Percentiles rank a stretch among this genome's conserved stretches.
Evolutionary conservation across 2,113 vertebrate genomes (phyloP).

Genomic region (Dicrurus megarhynchus): DNA sequence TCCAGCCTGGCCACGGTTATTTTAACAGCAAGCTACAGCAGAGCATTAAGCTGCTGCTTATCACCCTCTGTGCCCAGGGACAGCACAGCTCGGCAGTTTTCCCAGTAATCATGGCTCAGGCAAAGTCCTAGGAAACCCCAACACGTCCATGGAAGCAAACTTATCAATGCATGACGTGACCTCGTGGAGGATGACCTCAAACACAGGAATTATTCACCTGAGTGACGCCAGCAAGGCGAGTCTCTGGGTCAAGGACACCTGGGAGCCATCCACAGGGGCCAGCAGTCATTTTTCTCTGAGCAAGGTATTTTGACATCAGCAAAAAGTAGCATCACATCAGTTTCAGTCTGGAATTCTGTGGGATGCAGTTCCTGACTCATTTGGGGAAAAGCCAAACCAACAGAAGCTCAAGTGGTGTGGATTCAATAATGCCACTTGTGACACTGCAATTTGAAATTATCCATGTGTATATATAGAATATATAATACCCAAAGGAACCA

Average conservation of each 20-base stretch:
- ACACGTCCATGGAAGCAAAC: neutral
- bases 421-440: neutral
- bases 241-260: neutral
- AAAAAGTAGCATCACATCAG: fast-evolving
- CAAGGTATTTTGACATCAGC: neutral
- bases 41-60: neutral
- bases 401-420: neutral
- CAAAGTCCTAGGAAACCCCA: neutral
- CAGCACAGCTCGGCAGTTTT: neutral
- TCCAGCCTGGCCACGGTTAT: neutral
- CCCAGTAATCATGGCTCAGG: neutral
- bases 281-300: neutral
- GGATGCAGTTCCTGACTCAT: neutral
- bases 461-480: neutral
- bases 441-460: neutral
- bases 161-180: neutral
- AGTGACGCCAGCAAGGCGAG: neutral
- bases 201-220: neutral
- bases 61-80: neutral
- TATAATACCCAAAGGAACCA: neutral
- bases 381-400: neutral
- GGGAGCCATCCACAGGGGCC: neutral
- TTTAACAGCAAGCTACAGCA: neutral
- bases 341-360: neutral
- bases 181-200: neutral